These are phyloP conservation scores for Heterohyrax brucei DNA, from an alignment of 2,797 vertebrate species.

Conservation along the genomic window DNA sequence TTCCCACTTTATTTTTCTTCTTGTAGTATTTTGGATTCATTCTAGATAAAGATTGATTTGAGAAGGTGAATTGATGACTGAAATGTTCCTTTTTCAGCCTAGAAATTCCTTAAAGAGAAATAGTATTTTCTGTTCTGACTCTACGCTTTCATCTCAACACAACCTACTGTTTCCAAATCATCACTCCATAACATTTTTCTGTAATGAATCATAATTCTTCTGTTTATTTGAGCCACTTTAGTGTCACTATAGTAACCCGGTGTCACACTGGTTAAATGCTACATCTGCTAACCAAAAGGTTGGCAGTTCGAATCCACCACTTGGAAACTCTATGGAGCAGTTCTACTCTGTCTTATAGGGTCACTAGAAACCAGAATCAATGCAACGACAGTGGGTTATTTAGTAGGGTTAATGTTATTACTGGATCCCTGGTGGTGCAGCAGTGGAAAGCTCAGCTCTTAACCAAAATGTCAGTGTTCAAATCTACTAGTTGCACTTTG, in stretches of 20 bases:
- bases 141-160: background rate
- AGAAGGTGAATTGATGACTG: background rate
- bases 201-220: background rate
- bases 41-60: background rate
- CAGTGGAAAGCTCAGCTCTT: no score
- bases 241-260: no score
- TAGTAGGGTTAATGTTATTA: background rate
- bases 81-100: constrained; percentile 11
- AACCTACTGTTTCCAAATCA: background rate
- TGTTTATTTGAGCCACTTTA: background rate
- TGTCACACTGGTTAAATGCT: no score
- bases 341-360: no score
- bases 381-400: no score
- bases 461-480: no score
- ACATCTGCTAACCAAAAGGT: no score
- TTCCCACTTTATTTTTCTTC: background rate
- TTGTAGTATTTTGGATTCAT: background rate
- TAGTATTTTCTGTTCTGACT: background rate
- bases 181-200: background rate
- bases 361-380: no score
- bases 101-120: background rate
- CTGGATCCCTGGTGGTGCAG: no score
- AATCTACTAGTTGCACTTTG: no score
- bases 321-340: no score
- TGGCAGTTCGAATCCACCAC: no score